Base-by-base conservation (phyloP, 2,888 invertebrate genomes). In the Drosophila testacea region DNA sequence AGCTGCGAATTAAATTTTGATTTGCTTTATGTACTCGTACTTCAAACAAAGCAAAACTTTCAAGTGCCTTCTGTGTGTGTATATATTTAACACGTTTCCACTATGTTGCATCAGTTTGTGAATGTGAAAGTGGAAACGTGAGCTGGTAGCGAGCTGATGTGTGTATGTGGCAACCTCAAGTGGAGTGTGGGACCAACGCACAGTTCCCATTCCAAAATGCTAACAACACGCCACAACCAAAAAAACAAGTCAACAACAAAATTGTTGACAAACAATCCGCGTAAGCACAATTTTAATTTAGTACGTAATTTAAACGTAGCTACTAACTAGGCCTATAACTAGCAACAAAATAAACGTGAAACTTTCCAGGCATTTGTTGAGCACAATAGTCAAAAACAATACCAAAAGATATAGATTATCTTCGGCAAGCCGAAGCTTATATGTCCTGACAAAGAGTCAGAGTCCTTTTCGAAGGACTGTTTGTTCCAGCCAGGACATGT, bases 281-380 rank as follows among this genome's bases (percentile, higher is more conserved):
- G 89, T 83, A 71, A 76, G 89, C 89, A 84, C 89, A 88, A 84
- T 84, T 88, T 84, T 86, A 77, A 86, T 88, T 84, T 86, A 84
- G 89, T 76, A 68, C 11, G 54, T 61, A 54, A 28, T 34, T 42
- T 72, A 69, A 71, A 75, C 55, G 56, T 88, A 84, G 87, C 73
- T 60, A 72, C 36, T 75, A 69, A 77, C 60, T 88, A 80, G 81
- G 84, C 83, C 65, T 76, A 75, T 73, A 54, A 66, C 63, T 67
- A 71, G 63, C 57, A 38, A n/a, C 63, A 51, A 67, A 56, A 9
- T 9, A 28, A 36, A 55, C 7, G 10, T 47, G 57, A 48, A 68
- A 66, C 63, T 65, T 63, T 68, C 75, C 75, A 64, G 74, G 81
- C 83, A 85, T 86, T 75, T 77, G 70, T 77, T 77, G 79, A 78